Conservation (phyloP, 2,797 vertebrate genomes). For the Acanthurus tractus region DNA sequence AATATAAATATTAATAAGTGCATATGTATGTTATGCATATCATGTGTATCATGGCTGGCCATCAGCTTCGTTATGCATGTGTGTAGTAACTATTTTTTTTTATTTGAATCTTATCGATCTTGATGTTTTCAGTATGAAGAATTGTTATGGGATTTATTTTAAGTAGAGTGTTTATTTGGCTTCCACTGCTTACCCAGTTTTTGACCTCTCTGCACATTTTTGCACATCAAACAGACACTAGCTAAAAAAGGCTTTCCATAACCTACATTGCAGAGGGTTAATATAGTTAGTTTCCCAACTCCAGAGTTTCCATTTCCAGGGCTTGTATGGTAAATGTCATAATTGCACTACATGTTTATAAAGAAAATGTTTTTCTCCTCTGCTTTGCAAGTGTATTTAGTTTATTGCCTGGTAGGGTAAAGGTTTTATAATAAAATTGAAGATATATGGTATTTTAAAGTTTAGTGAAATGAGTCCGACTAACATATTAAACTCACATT, state of each 20-base stretch:
- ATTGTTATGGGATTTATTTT: not conserved
- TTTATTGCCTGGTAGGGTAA: not conserved
- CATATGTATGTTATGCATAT: not conserved
- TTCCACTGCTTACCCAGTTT: not conserved
- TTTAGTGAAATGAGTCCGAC: not conserved
- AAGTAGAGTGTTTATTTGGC: not conserved
- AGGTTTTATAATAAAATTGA: slow-evolving; percentile 8
- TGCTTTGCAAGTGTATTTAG: not conserved
- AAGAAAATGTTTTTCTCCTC: slow-evolving; percentile 1
- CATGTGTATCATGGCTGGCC: not conserved
- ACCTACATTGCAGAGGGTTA: slow-evolving; percentile 21
- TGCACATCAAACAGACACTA: not conserved
- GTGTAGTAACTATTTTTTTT: not conserved
- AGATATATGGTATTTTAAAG: not conserved
- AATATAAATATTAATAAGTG: not conserved
- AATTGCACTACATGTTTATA: not conserved
- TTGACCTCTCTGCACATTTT: not conserved
- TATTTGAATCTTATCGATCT: not conserved
- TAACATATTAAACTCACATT: not conserved
- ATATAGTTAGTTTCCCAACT: slow-evolving; percentile 30
- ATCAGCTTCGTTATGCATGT: not conserved
- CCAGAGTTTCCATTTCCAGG: not conserved
- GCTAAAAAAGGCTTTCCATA: slow-evolving; percentile 33
- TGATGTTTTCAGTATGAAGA: not conserved
- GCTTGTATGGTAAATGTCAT: slow-evolving; percentile 16